Evolutionary conservation across 2,113 vertebrate species (phyloP), one percentile per base, ranked within the genome.

Genomic region (Cyanoramphus novaezelandiae): DNA sequence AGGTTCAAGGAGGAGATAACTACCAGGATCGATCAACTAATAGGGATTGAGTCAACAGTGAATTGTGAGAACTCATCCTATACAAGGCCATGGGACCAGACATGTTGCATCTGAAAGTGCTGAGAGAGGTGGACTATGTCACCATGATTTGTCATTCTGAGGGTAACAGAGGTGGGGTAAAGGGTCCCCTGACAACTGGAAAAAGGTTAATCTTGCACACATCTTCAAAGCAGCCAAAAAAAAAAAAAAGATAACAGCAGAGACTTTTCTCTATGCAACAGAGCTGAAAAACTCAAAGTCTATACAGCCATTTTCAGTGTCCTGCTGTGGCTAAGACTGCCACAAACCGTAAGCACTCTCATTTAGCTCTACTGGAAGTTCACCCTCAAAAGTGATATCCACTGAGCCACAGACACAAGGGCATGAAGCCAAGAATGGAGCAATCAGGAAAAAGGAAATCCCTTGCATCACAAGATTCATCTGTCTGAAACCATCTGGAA

Each of bases 371-470:
- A 44, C 59, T 88, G 67, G 79, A 96, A 93, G 44, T 29, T 93
- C 62, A 83, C 64, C 89, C 79, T 7, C 88, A 69, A 78, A 91
- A 95, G 25, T 52, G 68, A 37, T 52, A 92, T 70, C 59, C 86
- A 96, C 81, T 0, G 17, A 94, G 80, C 12, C 88, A 93, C 80
- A 95, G 92, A 91, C 64, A 86, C 1, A n/a, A 90, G 77, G 97
- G 96, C 96, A 97, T 92, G 80, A 90, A 93, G 97, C 95, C 97
- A 97, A 92, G 63, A 93, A 76, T 24, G n/a, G 90, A 93, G 86
- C 74, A 88, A 84, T 81, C 96, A 95, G 96, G 97, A 97, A 97
- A 97, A 97, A 97, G 97, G 97, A 97, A 97, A 97, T 97, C 97
- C 96, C 88, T 96, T 97, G 92, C 95, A 97, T 96, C 96, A 97